These are phyloP conservation scores for Sinentomon sp. DNA, from an alignment of 2,888 invertebrate species.

Conservation along the genomic window DNA sequence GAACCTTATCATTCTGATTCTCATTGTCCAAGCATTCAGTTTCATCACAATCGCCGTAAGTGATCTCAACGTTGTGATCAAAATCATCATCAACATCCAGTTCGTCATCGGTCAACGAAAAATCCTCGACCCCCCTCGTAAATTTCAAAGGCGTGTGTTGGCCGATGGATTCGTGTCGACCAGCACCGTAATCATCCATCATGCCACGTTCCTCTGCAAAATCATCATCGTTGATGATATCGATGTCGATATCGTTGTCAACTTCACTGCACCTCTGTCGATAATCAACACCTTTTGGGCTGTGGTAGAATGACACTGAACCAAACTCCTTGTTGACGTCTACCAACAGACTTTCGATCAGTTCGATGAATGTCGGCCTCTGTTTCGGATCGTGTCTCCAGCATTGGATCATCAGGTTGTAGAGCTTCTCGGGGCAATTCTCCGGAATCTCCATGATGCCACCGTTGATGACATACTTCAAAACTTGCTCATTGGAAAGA, in stretches of 20 bases:
- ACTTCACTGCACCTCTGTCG: too few species aligned
- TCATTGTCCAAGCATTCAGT: too few species aligned
- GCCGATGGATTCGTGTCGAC: too few species aligned
- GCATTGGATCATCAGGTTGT: constrained; percentile 67
- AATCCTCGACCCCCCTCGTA: constrained; percentile 12
- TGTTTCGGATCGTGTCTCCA: constrained; percentile 58
- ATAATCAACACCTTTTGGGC: constrained; percentile 16
- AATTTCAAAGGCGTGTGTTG: constrained; percentile 10
- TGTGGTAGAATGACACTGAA: constrained; percentile 34
- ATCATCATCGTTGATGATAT: constrained; percentile 11
- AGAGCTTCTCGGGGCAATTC: constrained; percentile 75
- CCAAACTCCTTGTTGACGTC: constrained; percentile 33
- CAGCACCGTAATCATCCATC: too few species aligned
- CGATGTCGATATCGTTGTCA: constrained; percentile 10
- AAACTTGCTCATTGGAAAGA: constrained; percentile 68
- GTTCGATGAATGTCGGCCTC: constrained; percentile 59
- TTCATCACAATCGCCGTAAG: too few species aligned
- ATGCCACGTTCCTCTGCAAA: too few species aligned
- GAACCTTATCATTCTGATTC: too few species aligned
- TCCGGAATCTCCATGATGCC: constrained; percentile 85
- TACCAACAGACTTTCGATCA: constrained; percentile 41
- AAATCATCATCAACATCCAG: constrained; percentile 12
- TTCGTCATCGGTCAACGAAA: constrained; percentile 12
- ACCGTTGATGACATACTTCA: constrained; percentile 65
- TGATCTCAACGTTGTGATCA: constrained; percentile 11